These are phyloP conservation scores for Liopterus haemorrhoidalis DNA, from an alignment of 2,888 invertebrate genomes.

Conservation along the genomic window DNA sequence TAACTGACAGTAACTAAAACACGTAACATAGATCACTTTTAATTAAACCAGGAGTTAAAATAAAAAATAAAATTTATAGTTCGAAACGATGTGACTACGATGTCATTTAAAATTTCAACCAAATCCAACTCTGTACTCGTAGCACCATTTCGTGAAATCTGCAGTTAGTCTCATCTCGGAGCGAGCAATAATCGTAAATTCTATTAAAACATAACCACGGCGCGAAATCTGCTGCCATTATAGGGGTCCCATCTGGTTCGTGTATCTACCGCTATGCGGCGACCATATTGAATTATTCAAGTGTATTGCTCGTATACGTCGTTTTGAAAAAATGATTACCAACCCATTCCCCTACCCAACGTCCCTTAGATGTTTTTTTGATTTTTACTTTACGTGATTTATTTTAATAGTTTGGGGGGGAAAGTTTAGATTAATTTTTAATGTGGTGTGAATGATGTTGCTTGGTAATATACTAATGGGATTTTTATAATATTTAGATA, in stretches of 20 bases:
- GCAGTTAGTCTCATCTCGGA: constrained; percentile 12
- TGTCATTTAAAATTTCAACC: too few species aligned
- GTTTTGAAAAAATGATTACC: constrained; percentile 46
- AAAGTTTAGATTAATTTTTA: neutral
- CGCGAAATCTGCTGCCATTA: constrained; percentile 49
- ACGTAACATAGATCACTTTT: too few species aligned
- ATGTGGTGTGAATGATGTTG: too few species aligned
- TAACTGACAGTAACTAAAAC: too few species aligned
- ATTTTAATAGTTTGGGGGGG: neutral
- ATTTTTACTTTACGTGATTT: neutral
- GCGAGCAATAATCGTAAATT: constrained; percentile 48
- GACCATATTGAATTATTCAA: constrained; percentile 49
- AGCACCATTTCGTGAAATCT: constrained; percentile 15
- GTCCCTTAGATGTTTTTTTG: constrained; percentile 3
- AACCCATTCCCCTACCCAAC: too few species aligned
- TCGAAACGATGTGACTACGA: too few species aligned
- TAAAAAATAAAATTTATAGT: too few species aligned
- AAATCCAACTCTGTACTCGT: too few species aligned
- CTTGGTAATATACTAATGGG: too few species aligned
- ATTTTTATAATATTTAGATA: too few species aligned
- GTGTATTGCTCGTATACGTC: constrained; percentile 47
- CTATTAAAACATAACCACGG: constrained; percentile 51
- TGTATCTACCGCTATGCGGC: constrained; percentile 25
- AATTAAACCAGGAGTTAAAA: too few species aligned
- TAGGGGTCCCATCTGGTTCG: constrained; percentile 13